Evolutionary conservation across 2,113 vertebrate species (phyloP), one percentile per base, ranked within the genome.

Genomic region (Bufo bufo): DNA sequence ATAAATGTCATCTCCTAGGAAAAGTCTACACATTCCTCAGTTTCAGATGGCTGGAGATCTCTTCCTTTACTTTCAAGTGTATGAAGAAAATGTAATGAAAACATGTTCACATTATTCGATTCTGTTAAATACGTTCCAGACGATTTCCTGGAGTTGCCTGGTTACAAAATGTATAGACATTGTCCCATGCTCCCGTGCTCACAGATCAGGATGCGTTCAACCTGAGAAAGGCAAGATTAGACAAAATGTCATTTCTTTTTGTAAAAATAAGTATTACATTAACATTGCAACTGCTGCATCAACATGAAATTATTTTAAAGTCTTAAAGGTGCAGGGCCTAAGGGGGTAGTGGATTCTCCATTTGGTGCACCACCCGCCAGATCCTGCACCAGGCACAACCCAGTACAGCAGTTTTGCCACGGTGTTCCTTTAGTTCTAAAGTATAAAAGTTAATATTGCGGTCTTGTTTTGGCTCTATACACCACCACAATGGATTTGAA

Each of bases 201-300:
- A 23, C 52, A 71, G 85, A 82, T n/a, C 77, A 87, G 17, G 85
- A 23, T 13, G 82, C 52, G 56, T 79, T 69, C 52, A 87, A 72
- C 65, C 85, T 87, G 52, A 47, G 7, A 49, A 71, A 79, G 47
- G 43, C 17, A 56, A 87, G 54, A 66, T 14, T 45, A 59, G 78
- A 72, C 13, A 71, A 50, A 72, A 71, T 63, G 8, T 6, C n/a
- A 4, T 11, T 19, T 49, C 19, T n/a, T 6, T 6, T 2, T 61
- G 9, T n/a, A 81, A n/a, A 11, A 58, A 59, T 23, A 58, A 6
- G 49, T 19, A 19, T 52, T 58, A 59, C 6, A 54, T 33, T 52
- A 63, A 19, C 16, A 63, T 63, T 8, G 1, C 20, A 66, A 66
- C 8, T 23, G 12, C 2, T 66, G 19, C n/a, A n/a, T 10, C 16